Percentiles rank a stretch among this genome's conserved stretches.
These are phyloP conservation scores for Erebia ligea DNA, from an alignment of 2,888 invertebrate genomes.

Conservation along the genomic window DNA sequence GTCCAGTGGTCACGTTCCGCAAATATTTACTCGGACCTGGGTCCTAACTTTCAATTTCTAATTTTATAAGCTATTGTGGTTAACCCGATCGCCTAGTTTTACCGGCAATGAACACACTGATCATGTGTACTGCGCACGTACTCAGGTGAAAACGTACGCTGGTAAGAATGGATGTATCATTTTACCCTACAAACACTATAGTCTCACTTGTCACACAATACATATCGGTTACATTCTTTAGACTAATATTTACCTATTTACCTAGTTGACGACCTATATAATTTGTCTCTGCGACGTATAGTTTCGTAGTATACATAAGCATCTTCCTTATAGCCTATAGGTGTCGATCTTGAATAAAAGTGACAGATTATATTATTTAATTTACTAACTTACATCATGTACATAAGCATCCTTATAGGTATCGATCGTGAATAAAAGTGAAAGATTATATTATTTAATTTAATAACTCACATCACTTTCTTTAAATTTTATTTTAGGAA, in stretches of 20 bases:
- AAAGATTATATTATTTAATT: too few species aligned
- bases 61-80: constrained; percentile 69
- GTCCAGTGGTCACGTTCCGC: constrained; percentile 59
- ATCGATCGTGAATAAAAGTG: too few species aligned
- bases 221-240: constrained; percentile 23
- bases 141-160: constrained; percentile 41
- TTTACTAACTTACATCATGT: too few species aligned
- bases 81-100: constrained; percentile 57
- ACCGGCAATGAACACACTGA: constrained; percentile 38
- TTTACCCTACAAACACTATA: constrained; percentile 38
- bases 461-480: too few species aligned
- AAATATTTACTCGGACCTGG: constrained; percentile 65
- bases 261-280: neutral
- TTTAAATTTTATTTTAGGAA: too few species aligned
- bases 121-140: constrained; percentile 41
- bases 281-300: neutral
- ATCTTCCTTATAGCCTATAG: too few species aligned
- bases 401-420: too few species aligned
- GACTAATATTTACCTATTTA: neutral
- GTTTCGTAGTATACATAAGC: too few species aligned
- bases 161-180: constrained; percentile 39
- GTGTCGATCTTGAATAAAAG: too few species aligned
- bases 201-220: constrained; percentile 25
- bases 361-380: too few species aligned
- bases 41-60: constrained; percentile 74